These are phyloP conservation scores for Toxotes jaculatrix DNA, from an alignment of 2,113 vertebrate genomes.

Conservation along the genomic window DNA sequence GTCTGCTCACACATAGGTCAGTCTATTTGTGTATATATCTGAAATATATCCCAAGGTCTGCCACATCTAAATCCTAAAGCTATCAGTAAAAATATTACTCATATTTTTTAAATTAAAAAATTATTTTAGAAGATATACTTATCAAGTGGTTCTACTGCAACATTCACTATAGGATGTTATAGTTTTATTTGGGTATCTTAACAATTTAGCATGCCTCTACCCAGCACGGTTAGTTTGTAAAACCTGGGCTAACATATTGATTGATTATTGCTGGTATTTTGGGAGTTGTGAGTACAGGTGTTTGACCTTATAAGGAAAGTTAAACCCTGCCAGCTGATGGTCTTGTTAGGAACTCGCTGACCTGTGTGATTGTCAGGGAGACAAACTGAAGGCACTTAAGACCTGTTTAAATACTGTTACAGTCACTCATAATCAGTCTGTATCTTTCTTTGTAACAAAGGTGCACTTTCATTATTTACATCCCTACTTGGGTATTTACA, in stretches of 20 bases:
- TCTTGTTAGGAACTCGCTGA: not conserved
- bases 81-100: not conserved
- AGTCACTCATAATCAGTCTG: not conserved
- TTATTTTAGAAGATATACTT: not conserved
- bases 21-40: not conserved
- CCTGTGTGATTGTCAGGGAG: not conserved
- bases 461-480: not conserved
- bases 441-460: not conserved
- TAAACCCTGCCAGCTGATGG: constrained; percentile 15
- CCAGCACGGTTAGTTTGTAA: not conserved
- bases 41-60: not conserved
- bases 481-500: not conserved
- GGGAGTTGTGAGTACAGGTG: not conserved
- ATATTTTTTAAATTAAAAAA: not conserved
- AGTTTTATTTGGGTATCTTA: not conserved
- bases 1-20: not conserved
- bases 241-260: not conserved
- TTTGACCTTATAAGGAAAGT: constrained; percentile 43
- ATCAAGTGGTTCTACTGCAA: not conserved
- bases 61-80: not conserved
- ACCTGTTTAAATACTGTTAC: not conserved
- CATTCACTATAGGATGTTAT: not conserved
- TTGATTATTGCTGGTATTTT: constrained; percentile 42
- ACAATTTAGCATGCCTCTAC: not conserved
- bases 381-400: not conserved